Evolutionary conservation across 2,113 vertebrate species (phyloP).

Genomic region (Lamprologus lemairii): DNA sequence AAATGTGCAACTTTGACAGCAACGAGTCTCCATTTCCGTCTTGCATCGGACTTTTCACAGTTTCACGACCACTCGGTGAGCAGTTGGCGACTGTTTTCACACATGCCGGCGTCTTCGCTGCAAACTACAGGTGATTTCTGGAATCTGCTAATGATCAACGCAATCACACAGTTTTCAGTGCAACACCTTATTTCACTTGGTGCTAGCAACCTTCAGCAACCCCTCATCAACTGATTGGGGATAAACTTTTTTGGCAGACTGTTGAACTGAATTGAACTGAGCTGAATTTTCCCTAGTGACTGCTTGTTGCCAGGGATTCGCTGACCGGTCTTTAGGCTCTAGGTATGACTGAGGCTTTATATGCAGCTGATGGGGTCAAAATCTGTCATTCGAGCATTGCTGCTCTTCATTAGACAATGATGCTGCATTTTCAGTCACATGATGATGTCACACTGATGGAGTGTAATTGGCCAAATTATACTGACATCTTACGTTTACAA

Average conservation of each 20-base stretch:
- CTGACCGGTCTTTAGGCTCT: neutral
- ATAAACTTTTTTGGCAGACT: neutral
- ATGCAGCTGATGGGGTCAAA: neutral
- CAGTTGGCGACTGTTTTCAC: neutral
- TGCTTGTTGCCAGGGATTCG: rapidly evolving
- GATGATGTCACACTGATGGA: neutral
- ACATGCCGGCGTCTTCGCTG: rapidly evolving
- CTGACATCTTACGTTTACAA: neutral
- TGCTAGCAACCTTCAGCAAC: neutral
- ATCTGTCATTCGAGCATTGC: rapidly evolving
- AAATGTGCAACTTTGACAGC: neutral
- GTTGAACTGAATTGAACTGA: neutral
- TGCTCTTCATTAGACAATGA: neutral
- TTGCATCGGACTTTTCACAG: neutral
- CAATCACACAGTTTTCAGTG: neutral
- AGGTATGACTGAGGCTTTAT: neutral
- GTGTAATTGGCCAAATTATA: neutral
- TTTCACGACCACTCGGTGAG: neutral
- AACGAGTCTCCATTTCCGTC: rapidly evolving
- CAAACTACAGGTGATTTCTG: neutral
- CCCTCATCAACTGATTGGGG: neutral
- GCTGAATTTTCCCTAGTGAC: neutral
- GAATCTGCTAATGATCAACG: neutral
- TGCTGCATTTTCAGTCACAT: neutral
- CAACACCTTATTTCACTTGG: neutral